Conservation (phyloP, 2,113 vertebrate genomes). For the Agapornis roseicollis region DNA sequence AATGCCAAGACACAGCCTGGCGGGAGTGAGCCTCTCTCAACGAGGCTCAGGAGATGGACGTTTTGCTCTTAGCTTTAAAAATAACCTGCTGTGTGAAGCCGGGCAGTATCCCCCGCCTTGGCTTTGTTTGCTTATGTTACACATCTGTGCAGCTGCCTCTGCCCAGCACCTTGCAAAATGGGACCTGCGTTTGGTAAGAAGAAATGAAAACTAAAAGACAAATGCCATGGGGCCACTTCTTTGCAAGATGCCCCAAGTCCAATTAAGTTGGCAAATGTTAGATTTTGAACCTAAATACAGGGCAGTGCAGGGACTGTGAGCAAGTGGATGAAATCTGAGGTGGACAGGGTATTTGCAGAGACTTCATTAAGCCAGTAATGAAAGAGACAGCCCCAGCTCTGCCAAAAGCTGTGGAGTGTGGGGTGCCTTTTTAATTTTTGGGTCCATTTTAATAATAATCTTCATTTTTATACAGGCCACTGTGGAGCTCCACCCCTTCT, state of each 20-base stretch:
- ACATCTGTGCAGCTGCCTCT: background rate
- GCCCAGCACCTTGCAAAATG: background rate
- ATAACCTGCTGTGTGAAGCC: background rate
- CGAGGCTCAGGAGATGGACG: background rate
- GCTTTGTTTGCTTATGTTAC: background rate
- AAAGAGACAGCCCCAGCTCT: background rate
- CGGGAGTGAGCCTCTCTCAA: background rate
- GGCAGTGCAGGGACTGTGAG: background rate
- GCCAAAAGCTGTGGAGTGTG: accelerated
- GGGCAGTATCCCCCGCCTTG: accelerated
- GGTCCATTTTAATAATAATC: background rate
- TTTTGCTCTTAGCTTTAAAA: conserved; percentile 37
- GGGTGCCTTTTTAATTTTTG: background rate
- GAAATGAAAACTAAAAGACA: background rate
- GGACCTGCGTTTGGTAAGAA: background rate
- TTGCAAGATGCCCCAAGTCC: background rate
- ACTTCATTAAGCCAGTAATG: background rate
- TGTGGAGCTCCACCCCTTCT: background rate
- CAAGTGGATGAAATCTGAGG: background rate
- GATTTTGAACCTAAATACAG: background rate
- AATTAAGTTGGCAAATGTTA: background rate
- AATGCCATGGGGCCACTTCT: background rate
- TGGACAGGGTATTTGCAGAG: background rate
- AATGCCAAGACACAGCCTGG: background rate
- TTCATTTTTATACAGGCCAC: background rate